Percentiles rank a stretch among this genome's conserved stretches.
These are phyloP conservation scores for Hestina assimilis DNA, from an alignment of 1,140 invertebrate genomes.

Conservation along the genomic window DNA sequence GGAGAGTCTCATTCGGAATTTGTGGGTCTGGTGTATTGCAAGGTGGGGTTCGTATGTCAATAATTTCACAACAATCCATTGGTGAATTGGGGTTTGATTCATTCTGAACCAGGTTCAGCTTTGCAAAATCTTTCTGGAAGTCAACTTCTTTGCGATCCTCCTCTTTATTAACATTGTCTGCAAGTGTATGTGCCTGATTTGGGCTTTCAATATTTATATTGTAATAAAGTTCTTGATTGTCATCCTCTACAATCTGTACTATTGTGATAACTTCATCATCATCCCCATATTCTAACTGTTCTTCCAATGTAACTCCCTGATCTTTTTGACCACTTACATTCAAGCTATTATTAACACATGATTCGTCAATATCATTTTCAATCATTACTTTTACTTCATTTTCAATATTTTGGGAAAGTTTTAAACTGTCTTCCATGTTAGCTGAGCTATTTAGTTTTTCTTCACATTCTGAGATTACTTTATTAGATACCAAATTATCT, in stretches of 20 bases:
- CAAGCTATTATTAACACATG: slow-evolving; percentile 2
- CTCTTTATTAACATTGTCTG: slow-evolving; percentile 19
- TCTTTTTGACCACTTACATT: slow-evolving; percentile 11
- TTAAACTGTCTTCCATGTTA: not conserved
- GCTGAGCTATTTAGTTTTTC: not conserved
- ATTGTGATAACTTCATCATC: slow-evolving; percentile 75
- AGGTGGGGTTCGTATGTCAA: slow-evolving; percentile 34
- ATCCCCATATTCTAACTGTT: slow-evolving; percentile 58
- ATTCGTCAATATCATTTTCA: slow-evolving; percentile 5
- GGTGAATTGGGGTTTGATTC: slow-evolving; percentile 40
- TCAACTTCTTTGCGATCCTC: slow-evolving; percentile 50
- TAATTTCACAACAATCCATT: slow-evolving; percentile 49
- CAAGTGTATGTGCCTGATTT: slow-evolving; percentile 28
- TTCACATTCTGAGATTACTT: not conserved
- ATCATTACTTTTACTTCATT: not conserved
- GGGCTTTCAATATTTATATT: slow-evolving; percentile 66
- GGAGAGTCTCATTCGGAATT: slow-evolving; percentile 30
- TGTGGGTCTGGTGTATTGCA: slow-evolving; percentile 46
- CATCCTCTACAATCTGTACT: slow-evolving; percentile 75
- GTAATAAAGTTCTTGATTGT: slow-evolving; percentile 66
- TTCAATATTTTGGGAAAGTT: not conserved
- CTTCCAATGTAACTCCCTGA: slow-evolving; percentile 42
- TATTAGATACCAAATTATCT: not conserved
- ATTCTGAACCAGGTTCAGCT: slow-evolving; percentile 47
- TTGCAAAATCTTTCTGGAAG: slow-evolving; percentile 66